Evolutionary conservation across 2,888 invertebrate species (phyloP).

Genomic region (Oxyscelio sp.): DNA sequence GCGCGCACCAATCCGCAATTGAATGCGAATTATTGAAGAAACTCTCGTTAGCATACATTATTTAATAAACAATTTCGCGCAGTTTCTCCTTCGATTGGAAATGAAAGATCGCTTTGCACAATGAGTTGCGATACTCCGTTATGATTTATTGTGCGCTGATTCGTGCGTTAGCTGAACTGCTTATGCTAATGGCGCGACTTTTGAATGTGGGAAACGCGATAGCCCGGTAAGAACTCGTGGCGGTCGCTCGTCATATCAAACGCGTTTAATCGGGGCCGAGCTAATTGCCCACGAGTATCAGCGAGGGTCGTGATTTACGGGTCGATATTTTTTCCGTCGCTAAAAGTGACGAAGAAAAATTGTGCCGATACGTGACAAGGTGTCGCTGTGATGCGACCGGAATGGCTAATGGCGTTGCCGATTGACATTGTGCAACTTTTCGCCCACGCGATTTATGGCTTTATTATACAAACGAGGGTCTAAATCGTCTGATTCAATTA

Average conservation of each 20-base stretch:
- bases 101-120: slow-evolving; percentile 3
- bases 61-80: slow-evolving; percentile 21
- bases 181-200: slow-evolving; percentile 58
- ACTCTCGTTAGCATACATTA: slow-evolving; percentile 25
- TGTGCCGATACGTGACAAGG: slow-evolving; percentile 71
- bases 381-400: slow-evolving; percentile 61
- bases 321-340: slow-evolving; percentile 75
- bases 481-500: slow-evolving; percentile 55
- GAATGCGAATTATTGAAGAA: slow-evolving; percentile 9
- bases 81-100: slow-evolving; percentile 28
- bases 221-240: slow-evolving; percentile 40
- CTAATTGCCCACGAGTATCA: slow-evolving; percentile 71
- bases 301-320: slow-evolving; percentile 83
- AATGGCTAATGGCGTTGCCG: slow-evolving; percentile 70
- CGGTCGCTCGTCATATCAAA: slow-evolving; percentile 76
- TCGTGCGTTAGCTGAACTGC: slow-evolving; percentile 35
- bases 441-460: slow-evolving; percentile 76
- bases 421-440: slow-evolving; percentile 75
- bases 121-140: slow-evolving; percentile 18
- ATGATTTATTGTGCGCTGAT: slow-evolving; percentile 48
- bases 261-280: slow-evolving; percentile 78
- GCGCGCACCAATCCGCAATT: neutral
- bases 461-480: slow-evolving; percentile 76
- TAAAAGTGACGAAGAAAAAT: slow-evolving; percentile 73
- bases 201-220: slow-evolving; percentile 52